These are phyloP conservation scores for Graphium colonna DNA, from an alignment of 2,888 invertebrate genomes.

Conservation along the genomic window DNA sequence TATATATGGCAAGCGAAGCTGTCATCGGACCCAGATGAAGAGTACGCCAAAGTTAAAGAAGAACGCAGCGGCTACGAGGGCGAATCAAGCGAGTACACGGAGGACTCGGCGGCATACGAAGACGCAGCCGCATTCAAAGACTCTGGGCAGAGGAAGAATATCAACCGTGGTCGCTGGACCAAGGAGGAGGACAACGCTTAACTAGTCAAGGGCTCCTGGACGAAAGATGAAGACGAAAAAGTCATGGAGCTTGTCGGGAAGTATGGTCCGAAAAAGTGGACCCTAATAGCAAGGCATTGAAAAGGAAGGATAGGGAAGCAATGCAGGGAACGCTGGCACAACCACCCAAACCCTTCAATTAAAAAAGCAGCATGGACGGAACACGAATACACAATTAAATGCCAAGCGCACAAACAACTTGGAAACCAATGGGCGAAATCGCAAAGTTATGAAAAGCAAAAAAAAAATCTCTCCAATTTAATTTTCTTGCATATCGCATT, in stretches of 20 bases:
- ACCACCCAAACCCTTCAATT: slow-evolving; percentile 97
- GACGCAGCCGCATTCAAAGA: slow-evolving; percentile 74
- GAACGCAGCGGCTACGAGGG: slow-evolving; percentile 82
- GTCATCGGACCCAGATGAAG: too few species aligned
- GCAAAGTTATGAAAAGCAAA: too few species aligned
- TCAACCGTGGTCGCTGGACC: slow-evolving; percentile 92
- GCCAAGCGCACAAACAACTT: slow-evolving; percentile 91
- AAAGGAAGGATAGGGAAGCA: slow-evolving; percentile 98
- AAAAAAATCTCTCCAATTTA: too few species aligned
- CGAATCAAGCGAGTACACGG: slow-evolving; percentile 83
- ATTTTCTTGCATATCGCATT: too few species aligned
- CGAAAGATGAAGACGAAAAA: slow-evolving; percentile 98
- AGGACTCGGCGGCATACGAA: slow-evolving; percentile 80
- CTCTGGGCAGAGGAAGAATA: slow-evolving; percentile 82
- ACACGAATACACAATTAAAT: slow-evolving; percentile 93
- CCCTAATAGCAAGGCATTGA: slow-evolving; percentile 94
- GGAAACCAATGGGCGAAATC: slow-evolving; percentile 99
- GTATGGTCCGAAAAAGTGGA: slow-evolving; percentile 98
- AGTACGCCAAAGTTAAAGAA: too few species aligned
- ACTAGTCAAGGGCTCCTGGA: too few species aligned
- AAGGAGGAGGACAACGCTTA: slow-evolving; percentile 95
- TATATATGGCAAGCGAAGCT: too few species aligned
- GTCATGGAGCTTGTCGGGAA: slow-evolving; percentile 93
- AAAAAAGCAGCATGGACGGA: slow-evolving; percentile 99
- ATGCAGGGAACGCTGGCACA: slow-evolving; percentile 98